A percentile compares a stretch with the other conserved stretches of the same genome.
These are phyloP conservation scores for Antheraea pernyi DNA, from an alignment of 1,140 invertebrate species.

Conservation along the genomic window DNA sequence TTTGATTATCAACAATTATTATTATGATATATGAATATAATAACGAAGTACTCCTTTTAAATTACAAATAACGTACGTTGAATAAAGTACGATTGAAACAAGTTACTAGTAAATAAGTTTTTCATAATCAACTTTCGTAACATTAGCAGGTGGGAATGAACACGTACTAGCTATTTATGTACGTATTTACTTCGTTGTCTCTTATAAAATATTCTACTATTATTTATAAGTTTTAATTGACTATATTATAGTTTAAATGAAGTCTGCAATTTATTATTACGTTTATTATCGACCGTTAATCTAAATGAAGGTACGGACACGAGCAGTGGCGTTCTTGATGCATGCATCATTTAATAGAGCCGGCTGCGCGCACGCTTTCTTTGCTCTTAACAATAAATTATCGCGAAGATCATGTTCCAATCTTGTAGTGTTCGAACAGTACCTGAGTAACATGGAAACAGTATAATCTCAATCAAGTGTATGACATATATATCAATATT, in stretches of 20 bases:
- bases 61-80: too few relatives aligned
- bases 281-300: slow-evolving; percentile 39
- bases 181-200: background rate
- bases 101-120: background rate
- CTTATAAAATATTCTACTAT: background rate
- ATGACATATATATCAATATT: background rate
- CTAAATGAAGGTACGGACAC: slow-evolving; percentile 32
- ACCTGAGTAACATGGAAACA: slow-evolving; percentile 50
- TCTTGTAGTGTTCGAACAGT: slow-evolving; percentile 43
- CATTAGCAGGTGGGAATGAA: background rate
- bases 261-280: slow-evolving; percentile 10
- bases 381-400: slow-evolving; percentile 65
- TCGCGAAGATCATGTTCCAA: slow-evolving; percentile 66
- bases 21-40: too few relatives aligned
- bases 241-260: background rate
- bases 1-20: too few relatives aligned
- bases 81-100: too few relatives aligned
- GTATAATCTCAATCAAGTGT: background rate
- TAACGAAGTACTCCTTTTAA: too few relatives aligned
- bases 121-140: background rate
- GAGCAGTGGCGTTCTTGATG: slow-evolving; percentile 40
- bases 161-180: background rate
- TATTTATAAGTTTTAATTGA: slow-evolving; percentile 2
- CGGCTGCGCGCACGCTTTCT: slow-evolving; percentile 55
- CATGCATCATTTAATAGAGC: slow-evolving; percentile 52